Evolutionary conservation across 2,888 invertebrate species (phyloP).

Genomic region (Kryphioiulus occultus): DNA sequence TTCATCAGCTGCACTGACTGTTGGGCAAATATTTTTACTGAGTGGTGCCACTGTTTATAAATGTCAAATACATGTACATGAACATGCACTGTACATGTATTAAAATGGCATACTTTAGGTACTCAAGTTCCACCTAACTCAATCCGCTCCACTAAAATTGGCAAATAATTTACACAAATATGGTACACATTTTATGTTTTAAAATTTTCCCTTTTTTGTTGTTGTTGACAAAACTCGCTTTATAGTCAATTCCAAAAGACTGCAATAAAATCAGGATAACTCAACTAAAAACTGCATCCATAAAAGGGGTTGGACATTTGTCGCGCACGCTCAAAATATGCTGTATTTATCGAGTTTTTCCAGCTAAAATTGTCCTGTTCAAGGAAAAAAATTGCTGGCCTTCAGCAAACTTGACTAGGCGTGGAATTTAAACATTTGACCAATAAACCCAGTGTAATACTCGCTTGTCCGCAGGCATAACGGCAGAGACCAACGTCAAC

Average conservation of each 20-base stretch:
- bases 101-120: too few relatives aligned
- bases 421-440: not conserved
- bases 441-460: not conserved
- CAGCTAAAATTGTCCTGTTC: not conserved
- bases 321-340: not conserved
- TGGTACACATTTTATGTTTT: too few relatives aligned
- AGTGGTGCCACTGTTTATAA: not conserved
- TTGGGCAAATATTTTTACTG: not conserved
- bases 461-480: not conserved
- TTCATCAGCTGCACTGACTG: not conserved
- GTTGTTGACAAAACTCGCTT: too few relatives aligned
- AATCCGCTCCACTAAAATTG: too few relatives aligned
- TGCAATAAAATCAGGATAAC: too few relatives aligned
- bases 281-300: not conserved
- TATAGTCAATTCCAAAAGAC: too few relatives aligned
- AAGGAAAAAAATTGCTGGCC: not conserved
- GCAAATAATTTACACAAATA: too few relatives aligned
- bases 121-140: too few relatives aligned
- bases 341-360: not conserved
- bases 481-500: not conserved
- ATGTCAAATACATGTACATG: not conserved
- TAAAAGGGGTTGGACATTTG: not conserved
- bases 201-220: too few relatives aligned
- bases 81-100: too few relatives aligned
- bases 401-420: slow-evolving; percentile 13